phyloP scores from a whole-genome alignment of 2,797 vertebrate species.

The Falco columbarius region DNA sequence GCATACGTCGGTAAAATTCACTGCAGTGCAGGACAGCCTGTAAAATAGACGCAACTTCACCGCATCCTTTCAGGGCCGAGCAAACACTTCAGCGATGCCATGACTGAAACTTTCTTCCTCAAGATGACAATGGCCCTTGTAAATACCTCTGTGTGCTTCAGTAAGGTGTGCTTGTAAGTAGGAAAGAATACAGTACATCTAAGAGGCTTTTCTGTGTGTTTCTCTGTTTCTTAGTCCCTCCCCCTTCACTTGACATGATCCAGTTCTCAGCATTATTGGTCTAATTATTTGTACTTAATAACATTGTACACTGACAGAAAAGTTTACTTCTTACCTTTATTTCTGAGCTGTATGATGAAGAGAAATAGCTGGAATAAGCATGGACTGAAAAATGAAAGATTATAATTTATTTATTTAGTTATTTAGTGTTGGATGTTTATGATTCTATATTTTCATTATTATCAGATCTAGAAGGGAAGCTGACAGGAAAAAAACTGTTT shows the following conservation, averaged over 20 bases:
- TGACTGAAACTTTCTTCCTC: neutral
- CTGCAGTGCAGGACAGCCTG: neutral
- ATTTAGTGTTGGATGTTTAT: neutral
- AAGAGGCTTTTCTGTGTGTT: neutral
- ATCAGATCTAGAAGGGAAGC: neutral
- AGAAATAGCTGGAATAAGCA: neutral
- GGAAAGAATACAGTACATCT: neutral
- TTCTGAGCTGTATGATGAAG: neutral
- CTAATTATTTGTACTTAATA: neutral
- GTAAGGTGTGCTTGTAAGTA: neutral
- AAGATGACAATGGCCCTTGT: neutral
- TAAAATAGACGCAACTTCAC: neutral
- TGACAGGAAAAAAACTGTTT: neutral
- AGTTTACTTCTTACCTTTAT: neutral
- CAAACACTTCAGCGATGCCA: neutral
- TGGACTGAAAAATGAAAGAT: neutral
- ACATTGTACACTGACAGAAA: neutral
- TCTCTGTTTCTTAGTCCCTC: neutral
- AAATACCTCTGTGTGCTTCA: neutral
- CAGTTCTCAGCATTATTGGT: neutral
- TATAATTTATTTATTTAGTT: neutral
- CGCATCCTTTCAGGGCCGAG: neutral
- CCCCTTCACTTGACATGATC: neutral
- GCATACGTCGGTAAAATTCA: neutral
- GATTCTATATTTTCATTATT: neutral